Evolutionary conservation across 2,888 invertebrate species (phyloP), one percentile per base, ranked within the genome.

Genomic region (Halictus ligatus): DNA sequence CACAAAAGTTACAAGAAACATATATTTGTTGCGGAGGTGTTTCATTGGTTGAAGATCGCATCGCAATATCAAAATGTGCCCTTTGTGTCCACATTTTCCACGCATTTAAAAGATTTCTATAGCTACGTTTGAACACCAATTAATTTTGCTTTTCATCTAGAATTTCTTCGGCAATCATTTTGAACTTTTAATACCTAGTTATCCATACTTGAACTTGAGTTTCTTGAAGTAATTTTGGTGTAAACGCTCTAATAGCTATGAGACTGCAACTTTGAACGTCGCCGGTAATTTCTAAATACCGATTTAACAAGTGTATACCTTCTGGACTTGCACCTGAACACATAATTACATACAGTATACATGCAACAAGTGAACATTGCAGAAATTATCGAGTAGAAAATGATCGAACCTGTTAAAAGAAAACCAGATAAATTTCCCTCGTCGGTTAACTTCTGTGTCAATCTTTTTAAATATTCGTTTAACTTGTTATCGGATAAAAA

Each of bases 1-100:
- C 98, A 96, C 99, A 99, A 96, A 98, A 99, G 93, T 98, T 98
- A 95, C 99, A 99, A 8, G 98, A 97, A 81, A 99, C 97, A 94
- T 97, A 98, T 58, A 98, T 97, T 92, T 97, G 97, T 89, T 96
- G 96, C 0, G 96, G 95, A 6, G 96, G 96, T 92, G 96, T 96
- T 83, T 96, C 96, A 60, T 96, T 95, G 18, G 96, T 96, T 89
- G 96, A 96, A 58, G 96, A 96, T 92, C 97, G 96, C 95, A 97
- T 96, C 93, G 97, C 97, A 89, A 98, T 98, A 95, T 99, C 99
- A 94, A 99, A 97, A 93, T 98, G 97, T 7, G 98, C 98, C 78
- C 99, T 97, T 94, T 98, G 97, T 94, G 97, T 97, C 98, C 99
- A 99, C 94, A 99, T 96, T 93, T 97, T 97, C 99, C 99, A 99